Evolutionary conservation across 2,113 vertebrate species (phyloP), one percentile per base, ranked within the genome.

Genomic region (Callopanchax toddi): DNA sequence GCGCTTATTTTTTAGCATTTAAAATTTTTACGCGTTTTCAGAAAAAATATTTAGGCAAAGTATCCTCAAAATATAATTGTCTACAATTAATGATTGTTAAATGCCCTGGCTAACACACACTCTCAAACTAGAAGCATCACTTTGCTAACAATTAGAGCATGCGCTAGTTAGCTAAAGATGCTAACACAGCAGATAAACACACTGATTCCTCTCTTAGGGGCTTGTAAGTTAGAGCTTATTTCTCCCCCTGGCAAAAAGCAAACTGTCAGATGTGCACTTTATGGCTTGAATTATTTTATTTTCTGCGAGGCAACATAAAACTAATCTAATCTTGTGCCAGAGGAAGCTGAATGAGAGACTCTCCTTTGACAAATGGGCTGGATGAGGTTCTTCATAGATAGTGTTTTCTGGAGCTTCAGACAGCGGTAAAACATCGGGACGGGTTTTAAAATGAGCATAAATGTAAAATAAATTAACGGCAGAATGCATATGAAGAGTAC

Each of bases 301-400:
- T 77, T 65, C 66, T 25, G 58, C 39, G 34, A 43, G 26, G 11
- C 2, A 11, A 32, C n/a, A 18, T 49, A 56, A 59, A 71, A 37
- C 66, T 60, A 67, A 80, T 79, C 40, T 50, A 67, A 64, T 57
- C 40, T 21, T 22, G 45, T 59, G 63, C 60, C 62, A 39, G 16
- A 20, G 45, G 65, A 26, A 53, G 58, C 44, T 26, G 49, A 64
- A 46, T 34, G 5, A 50, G 79, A 63, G 55, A 61, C 48, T 75
- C 17, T 21, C 40, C 32, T 50, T 15, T 71, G 76, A 82, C 49
- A 29, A 68, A 82, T 55, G 63, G 61, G 76, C 1, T 21, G n/a
- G 40, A 77, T 45, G 43, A 67, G 56, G 40, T 23, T 32, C 0
- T 32, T 50, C 49, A 22, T 51, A 48, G 39, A 55, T 3, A 40